Percentiles rank a stretch among this genome's conserved stretches.
phyloP scores from a whole-genome alignment of 2,113 vertebrate species.

The Scalopus aquaticus region DNA sequence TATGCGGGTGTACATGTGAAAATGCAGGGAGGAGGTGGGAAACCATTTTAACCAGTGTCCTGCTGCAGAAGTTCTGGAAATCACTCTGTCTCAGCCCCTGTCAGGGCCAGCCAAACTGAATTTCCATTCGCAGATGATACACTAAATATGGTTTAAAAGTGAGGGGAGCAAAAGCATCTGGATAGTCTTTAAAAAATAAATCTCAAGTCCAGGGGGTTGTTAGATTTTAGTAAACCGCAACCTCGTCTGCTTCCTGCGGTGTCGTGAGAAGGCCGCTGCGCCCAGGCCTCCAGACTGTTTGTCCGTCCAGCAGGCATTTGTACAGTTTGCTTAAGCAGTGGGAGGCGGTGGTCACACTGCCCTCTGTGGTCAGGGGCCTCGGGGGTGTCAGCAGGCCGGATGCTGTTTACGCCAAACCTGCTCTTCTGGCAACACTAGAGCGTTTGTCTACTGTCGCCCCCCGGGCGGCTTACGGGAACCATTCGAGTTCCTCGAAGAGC shows the following conservation, averaged over 20 bases:
- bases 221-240: not conserved
- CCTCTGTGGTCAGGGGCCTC: not conserved
- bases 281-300: not conserved
- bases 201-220: not conserved
- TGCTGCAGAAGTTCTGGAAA: not conserved
- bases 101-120: not conserved
- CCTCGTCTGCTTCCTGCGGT: not conserved
- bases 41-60: not conserved
- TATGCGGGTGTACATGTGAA: no score
- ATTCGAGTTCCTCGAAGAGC: rapidly evolving
- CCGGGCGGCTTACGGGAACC: not conserved
- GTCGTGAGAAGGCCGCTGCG: not conserved
- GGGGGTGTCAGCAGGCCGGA: not conserved
- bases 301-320: not conserved
- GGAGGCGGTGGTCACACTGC: not conserved
- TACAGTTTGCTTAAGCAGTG: not conserved
- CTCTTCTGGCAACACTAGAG: not conserved
- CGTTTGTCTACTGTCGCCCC: not conserved
- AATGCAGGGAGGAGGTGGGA: not conserved
- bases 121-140: not conserved
- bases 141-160: not conserved
- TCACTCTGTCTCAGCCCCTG: rapidly evolving
- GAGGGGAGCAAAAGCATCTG: not conserved
- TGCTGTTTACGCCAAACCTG: not conserved
- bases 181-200: not conserved